phyloP scores from a whole-genome alignment of 2,797 vertebrate genomes.

The Alectoris magna region DNA sequence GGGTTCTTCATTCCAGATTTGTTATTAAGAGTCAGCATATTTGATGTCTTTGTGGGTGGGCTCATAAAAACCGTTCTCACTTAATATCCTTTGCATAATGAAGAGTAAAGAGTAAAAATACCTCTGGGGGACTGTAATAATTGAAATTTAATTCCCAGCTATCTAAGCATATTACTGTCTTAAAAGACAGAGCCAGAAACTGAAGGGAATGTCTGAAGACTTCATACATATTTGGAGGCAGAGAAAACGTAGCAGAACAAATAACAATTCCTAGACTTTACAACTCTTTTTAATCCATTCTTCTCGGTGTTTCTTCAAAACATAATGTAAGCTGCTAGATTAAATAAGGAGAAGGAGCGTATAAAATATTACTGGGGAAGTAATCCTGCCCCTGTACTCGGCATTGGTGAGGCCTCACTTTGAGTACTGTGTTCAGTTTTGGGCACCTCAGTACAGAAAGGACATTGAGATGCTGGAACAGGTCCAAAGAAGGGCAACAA shows the following conservation, averaged over 20 bases:
- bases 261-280: not conserved
- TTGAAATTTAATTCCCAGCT: slow-evolving; percentile 51
- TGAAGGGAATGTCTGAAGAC: slow-evolving; percentile 19
- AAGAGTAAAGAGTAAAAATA: slow-evolving; percentile 47
- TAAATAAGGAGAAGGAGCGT: not conserved
- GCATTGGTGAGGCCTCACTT: no score
- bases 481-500: no score
- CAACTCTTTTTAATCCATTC: not conserved
- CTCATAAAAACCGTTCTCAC: slow-evolving; percentile 40
- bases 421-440: no score
- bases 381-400: no score
- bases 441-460: no score
- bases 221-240: not conserved
- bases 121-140: slow-evolving; percentile 30
- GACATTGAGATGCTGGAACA: no score
- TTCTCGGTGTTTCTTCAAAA: not conserved
- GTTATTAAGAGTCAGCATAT: slow-evolving; percentile 25
- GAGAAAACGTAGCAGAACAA: not conserved
- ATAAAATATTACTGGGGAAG: not conserved
- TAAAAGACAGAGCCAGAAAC: slow-evolving; percentile 46
- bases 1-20: not conserved
- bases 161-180: slow-evolving; percentile 41
- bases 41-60: slow-evolving; percentile 57
- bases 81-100: slow-evolving; percentile 53
- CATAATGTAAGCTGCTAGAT: not conserved